Evolutionary conservation across 2,888 invertebrate genomes (phyloP).

Genomic region (Drosophila diplacantha): DNA sequence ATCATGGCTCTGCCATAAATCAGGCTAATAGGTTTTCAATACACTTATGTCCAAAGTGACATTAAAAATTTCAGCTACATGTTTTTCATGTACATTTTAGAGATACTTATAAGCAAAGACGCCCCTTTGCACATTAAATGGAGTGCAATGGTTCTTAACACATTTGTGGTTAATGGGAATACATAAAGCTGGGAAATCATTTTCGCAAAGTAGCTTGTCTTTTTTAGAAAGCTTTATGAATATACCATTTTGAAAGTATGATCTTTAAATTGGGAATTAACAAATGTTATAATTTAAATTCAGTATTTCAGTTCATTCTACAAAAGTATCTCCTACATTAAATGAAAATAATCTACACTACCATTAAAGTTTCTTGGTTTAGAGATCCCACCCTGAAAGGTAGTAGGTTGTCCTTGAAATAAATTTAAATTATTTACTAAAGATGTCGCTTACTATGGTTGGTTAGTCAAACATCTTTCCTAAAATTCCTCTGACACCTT

Average conservation of each 20-base stretch:
- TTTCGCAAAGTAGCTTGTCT: too few species aligned
- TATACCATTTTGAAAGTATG: too few species aligned
- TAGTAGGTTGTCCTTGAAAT: not conserved
- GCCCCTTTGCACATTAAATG: not conserved
- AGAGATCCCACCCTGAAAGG: not conserved
- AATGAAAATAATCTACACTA: not conserved
- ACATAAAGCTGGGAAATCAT: not conserved
- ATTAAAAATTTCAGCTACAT: not conserved
- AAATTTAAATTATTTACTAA: too few species aligned
- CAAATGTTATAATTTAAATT: fast-evolving
- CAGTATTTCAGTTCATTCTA: not conserved
- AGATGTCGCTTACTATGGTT: too few species aligned
- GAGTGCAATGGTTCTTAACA: not conserved
- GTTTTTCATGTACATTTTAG: not conserved
- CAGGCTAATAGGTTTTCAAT: not conserved
- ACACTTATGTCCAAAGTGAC: not conserved
- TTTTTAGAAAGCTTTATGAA: not conserved
- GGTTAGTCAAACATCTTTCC: not conserved
- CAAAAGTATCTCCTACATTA: not conserved
- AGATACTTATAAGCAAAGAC: not conserved
- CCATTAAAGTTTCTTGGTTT: not conserved
- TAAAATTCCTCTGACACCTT: not conserved
- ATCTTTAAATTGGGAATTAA: not conserved
- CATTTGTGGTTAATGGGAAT: not conserved
- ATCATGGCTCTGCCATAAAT: not conserved